phyloP scores from a whole-genome alignment of 2,113 vertebrate species.

The Eubucco bourcierii region DNA sequence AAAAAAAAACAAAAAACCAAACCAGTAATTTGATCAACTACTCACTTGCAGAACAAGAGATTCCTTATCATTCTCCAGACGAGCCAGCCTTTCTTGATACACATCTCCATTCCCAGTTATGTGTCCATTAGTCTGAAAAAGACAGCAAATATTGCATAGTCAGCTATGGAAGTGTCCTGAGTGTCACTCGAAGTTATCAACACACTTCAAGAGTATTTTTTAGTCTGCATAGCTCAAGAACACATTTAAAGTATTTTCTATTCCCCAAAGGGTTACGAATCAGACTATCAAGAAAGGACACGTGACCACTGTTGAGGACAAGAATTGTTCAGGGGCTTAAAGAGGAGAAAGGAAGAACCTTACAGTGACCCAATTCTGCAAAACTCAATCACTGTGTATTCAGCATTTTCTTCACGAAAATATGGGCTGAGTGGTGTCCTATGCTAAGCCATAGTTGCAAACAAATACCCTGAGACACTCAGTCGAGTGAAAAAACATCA shows the following conservation, averaged over 20 bases:
- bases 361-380: conserved; percentile 17
- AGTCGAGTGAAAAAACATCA: neutral
- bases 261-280: neutral
- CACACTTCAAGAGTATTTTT: neutral
- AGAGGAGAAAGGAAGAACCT: conserved; percentile 20
- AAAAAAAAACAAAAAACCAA: no score
- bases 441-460: neutral
- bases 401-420: conserved; percentile 28
- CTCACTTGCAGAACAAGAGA: conserved; percentile 95
- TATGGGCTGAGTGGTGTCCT: neutral
- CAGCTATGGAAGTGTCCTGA: neutral
- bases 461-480: conserved; percentile 23
- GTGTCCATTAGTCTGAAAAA: conserved; percentile 91
- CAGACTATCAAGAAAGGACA: neutral
- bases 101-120: conserved; percentile 86
- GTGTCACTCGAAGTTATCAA: neutral
- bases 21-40: neutral
- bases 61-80: conserved; percentile 95
- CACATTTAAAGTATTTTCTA: neutral
- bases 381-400: conserved; percentile 24
- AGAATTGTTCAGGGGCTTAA: neutral
- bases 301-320: neutral
- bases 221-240: neutral
- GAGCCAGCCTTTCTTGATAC: conserved; percentile 93
- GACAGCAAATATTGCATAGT: neutral